Percentiles rank a stretch among this genome's conserved stretches.
phyloP scores from a whole-genome alignment of 1,140 invertebrate species.

The Drosophila ercepeae region DNA sequence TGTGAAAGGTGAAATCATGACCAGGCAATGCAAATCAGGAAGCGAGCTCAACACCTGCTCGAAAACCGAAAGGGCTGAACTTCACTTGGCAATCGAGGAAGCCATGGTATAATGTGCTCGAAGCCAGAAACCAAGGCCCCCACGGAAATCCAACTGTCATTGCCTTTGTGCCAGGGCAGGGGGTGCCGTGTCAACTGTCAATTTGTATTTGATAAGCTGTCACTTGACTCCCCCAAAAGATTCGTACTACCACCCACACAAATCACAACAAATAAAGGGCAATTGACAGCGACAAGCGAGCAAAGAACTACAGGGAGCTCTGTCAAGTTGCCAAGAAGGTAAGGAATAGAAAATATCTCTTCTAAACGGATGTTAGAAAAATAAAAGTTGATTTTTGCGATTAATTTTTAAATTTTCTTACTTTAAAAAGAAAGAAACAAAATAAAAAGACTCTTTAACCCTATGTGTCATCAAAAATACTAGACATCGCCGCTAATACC shows the following conservation, averaged over 20 bases:
- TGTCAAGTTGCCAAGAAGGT: not conserved
- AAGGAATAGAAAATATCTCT: not conserved
- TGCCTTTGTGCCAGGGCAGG: slow-evolving; percentile 9
- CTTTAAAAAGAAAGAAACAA: too few species aligned
- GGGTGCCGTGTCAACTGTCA: slow-evolving; percentile 73
- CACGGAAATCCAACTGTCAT: slow-evolving; percentile 34
- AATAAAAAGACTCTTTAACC: too few species aligned
- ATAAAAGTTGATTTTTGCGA: too few species aligned
- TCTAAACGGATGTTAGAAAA: not conserved
- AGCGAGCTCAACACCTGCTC: slow-evolving; percentile 68
- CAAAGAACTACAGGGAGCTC: slow-evolving; percentile 17
- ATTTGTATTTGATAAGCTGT: slow-evolving; percentile 71
- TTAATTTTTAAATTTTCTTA: too few species aligned
- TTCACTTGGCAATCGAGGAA: slow-evolving; percentile 15
- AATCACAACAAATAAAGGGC: slow-evolving; percentile 78
- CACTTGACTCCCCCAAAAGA: slow-evolving; percentile 26
- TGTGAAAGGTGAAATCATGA: slow-evolving; percentile 44
- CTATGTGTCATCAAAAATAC: too few species aligned
- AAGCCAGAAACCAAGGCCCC: not conserved
- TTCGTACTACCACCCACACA: slow-evolving; percentile 35
- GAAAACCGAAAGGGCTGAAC: slow-evolving; percentile 27
- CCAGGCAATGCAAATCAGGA: slow-evolving; percentile 67
- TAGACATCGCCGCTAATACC: not conserved
- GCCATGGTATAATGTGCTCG: not conserved
- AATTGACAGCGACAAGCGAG: slow-evolving; percentile 77